Conservation (phyloP, 1,140 invertebrate genomes). For the Trachelipus rathkii region DNA sequence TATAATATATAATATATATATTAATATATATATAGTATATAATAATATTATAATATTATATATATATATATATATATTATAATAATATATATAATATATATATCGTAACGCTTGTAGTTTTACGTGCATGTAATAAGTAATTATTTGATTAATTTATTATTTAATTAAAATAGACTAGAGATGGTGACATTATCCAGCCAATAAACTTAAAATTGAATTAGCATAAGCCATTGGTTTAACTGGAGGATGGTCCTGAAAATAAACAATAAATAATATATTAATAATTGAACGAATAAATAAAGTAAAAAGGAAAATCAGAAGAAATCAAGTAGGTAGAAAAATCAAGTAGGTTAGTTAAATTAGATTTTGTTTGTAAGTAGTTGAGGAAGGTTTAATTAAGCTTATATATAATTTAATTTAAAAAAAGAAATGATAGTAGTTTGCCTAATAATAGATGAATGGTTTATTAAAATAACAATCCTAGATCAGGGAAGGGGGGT, state of each 20-base stretch:
- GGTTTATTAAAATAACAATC: no score
- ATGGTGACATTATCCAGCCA: slow-evolving; percentile 54
- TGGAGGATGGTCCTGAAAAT: slow-evolving; percentile 88
- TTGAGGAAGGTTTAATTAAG: slow-evolving; percentile 24
- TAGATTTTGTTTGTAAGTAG: slow-evolving; percentile 18
- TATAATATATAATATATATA: no score
- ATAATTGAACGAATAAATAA: slow-evolving; percentile 27
- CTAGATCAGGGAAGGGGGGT: no score
- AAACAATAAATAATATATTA: slow-evolving; percentile 48
- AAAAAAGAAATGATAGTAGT: no score
- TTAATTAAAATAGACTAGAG: slow-evolving; percentile 16
- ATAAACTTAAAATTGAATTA: slow-evolving; percentile 64
- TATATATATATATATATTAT: neutral
- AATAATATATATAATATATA: slow-evolving; percentile 1
- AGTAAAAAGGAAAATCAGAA: slow-evolving; percentile 29
- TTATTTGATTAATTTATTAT: neutral
- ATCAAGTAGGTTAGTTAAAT: slow-evolving; percentile 27
- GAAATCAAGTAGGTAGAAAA: neutral
- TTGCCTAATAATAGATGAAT: no score
- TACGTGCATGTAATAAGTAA: neutral
- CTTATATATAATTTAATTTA: no score
- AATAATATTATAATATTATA: slow-evolving; percentile 1
- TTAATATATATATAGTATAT: no score
- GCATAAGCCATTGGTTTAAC: slow-evolving; percentile 95
- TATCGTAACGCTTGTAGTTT: no score